A percentile compares a stretch with the other conserved stretches of the same genome.
Evolutionary conservation across 1,140 invertebrate genomes (phyloP).

Genomic region (Drosophila chauvacae): DNA sequence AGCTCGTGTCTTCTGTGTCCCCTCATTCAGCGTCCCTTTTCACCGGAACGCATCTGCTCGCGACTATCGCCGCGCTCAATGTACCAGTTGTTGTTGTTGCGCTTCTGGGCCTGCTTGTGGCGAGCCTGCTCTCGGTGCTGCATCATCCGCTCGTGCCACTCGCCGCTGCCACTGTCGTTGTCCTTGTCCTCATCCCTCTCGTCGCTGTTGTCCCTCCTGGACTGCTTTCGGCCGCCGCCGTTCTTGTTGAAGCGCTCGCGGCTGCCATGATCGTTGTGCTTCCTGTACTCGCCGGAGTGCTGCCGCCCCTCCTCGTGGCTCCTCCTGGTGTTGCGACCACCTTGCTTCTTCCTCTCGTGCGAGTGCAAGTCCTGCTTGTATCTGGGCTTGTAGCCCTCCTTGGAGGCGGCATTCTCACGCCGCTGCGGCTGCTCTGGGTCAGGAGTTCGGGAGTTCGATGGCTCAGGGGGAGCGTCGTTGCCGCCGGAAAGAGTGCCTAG

Average conservation of each 20-base stretch:
- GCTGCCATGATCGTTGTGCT: slow-evolving; percentile 37
- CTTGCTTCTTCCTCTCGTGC: slow-evolving; percentile 16
- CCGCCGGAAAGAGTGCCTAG: slow-evolving; percentile 50
- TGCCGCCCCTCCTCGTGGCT: slow-evolving; percentile 23
- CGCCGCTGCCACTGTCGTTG: slow-evolving; percentile 60
- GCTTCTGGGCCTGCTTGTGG: slow-evolving; percentile 57
- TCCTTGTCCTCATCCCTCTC: slow-evolving; percentile 11
- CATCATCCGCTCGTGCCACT: slow-evolving; percentile 76
- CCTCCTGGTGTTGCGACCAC: slow-evolving; percentile 2
- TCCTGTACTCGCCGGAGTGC: slow-evolving; percentile 39
- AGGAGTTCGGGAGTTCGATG: background rate
- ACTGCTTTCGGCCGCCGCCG: background rate
- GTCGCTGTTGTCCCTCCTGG: background rate
- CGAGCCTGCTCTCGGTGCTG: slow-evolving; percentile 70
- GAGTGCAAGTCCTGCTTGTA: slow-evolving; percentile 14
- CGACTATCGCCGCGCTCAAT: slow-evolving; percentile 70
- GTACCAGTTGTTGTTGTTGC: slow-evolving; percentile 74
- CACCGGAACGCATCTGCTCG: slow-evolving; percentile 62
- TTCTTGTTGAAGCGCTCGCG: slow-evolving; percentile 15
- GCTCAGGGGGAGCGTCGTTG: background rate
- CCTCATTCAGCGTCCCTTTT: slow-evolving; percentile 34
- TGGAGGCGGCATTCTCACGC: slow-evolving; percentile 18
- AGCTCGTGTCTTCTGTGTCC: background rate
- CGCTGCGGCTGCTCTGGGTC: slow-evolving; percentile 10
- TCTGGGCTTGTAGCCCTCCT: slow-evolving; percentile 51